Percentiles rank a stretch among this genome's conserved stretches.
Evolutionary conservation across 2,888 invertebrate species (phyloP).

Genomic region (Stegophylla sp.): DNA sequence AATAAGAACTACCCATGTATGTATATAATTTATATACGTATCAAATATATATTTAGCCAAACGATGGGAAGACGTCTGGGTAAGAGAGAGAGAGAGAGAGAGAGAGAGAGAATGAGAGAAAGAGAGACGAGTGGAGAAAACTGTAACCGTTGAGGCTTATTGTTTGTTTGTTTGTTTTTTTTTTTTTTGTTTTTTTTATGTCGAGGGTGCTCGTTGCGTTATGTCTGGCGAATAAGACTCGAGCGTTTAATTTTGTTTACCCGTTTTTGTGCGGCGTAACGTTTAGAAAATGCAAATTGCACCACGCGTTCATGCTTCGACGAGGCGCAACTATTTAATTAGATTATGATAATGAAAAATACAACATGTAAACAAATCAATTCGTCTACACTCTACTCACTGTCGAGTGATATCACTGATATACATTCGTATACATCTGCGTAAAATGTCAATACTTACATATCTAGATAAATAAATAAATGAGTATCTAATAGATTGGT

Average conservation of each 20-base stretch:
- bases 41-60: slow-evolving; percentile 5
- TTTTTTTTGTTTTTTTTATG: background rate
- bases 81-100: background rate
- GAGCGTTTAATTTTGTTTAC: background rate
- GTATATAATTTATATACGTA: background rate
- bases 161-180: background rate
- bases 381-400: too few relatives aligned
- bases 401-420: too few relatives aligned
- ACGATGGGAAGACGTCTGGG: too few relatives aligned
- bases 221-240: background rate
- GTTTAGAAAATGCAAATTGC: slow-evolving; percentile 16
- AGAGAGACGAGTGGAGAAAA: background rate
- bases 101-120: background rate
- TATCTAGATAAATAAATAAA: too few relatives aligned
- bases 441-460: too few relatives aligned
- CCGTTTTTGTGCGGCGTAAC: background rate
- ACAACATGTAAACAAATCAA: background rate
- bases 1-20: too few relatives aligned
- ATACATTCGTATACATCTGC: too few relatives aligned
- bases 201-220: background rate
- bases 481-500: too few relatives aligned
- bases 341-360: slow-evolving; percentile 10
- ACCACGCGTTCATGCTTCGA: background rate
- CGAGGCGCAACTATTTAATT: slow-evolving; percentile 5
- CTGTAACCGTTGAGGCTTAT: background rate